Evolutionary conservation across 2,113 vertebrate genomes (phyloP), one percentile per base, ranked within the genome.

Genomic region (Cyphomyrus discorhynchus): DNA sequence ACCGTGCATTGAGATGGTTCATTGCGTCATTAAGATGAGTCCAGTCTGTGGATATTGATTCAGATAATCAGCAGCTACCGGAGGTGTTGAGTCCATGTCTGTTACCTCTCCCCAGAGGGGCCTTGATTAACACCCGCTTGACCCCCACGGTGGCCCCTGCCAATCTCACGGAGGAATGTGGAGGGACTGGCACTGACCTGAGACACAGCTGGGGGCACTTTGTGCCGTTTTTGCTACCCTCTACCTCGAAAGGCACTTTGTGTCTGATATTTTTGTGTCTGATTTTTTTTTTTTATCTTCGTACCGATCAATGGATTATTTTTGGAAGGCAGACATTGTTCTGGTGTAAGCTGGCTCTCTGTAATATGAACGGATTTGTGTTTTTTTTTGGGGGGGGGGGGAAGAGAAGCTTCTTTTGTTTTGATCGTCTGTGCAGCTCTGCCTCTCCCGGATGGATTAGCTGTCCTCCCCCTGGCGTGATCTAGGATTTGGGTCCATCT

Each of bases 401-500:
- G 24, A 10, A n/a, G 0, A 3, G 62, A 13, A 70, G 62, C 62
- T 31, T 70, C 62, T 31, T 70, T 70, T 70, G 62, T 70, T 70
- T 70, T 70, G 62, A 31, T 80, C 11, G 35, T 42, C 74, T 80
- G 62, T 19, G 35, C 35, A 19, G 74, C 74, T 80, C 74, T 19
- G 35, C 74, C 35, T 17, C 35, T 42, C 74, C 74, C n/a, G 74
- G 74, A 80, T 80, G 74, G 74, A 80, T 80, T 80, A 80, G 35
- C 74, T 42, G 35, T 80, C 82, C 42, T 89, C 56, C 84, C 42
- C 80, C 53, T 66, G 24, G 52, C 3, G 82, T 53, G 80, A 66
- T 89, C 53, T 66, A 7, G 83, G 45, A 86, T 50, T 86, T 50
- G 24, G 47, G 47, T 47, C 83, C 83, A 86, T 86, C 83, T 86